Percentiles rank a stretch among this genome's conserved stretches.
Conservation (phyloP, 2,888 invertebrate species). For the Xanthorhoe spadicearia region DNA sequence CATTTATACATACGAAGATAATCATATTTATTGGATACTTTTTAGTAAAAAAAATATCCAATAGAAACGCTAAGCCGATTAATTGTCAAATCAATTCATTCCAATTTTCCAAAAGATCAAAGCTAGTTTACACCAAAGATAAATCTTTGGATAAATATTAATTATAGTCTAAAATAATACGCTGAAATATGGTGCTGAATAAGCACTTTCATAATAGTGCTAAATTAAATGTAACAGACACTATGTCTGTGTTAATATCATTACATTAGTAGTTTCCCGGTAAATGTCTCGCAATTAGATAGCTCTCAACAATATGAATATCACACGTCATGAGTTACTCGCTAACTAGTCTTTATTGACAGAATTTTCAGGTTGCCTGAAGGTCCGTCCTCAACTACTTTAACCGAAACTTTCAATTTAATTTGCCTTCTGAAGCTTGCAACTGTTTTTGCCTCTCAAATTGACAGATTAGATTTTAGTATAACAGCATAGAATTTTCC, state of each 20-base stretch:
- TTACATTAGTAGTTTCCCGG: conserved; percentile 23
- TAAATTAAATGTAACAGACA: conserved; percentile 22
- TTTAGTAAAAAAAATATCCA: not conserved
- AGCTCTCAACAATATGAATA: not conserved
- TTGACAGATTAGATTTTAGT: too few relatives aligned
- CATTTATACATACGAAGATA: too few relatives aligned
- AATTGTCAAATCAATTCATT: not conserved
- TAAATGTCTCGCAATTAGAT: not conserved
- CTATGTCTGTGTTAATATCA: conserved; percentile 22
- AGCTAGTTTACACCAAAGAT: too few relatives aligned
- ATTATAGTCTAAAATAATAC: not conserved
- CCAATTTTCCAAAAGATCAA: not conserved
- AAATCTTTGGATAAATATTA: not conserved
- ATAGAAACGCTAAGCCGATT: not conserved
- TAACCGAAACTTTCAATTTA: too few relatives aligned
- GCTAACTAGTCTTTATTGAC: too few relatives aligned
- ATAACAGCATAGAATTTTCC: too few relatives aligned
- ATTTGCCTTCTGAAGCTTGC: too few relatives aligned
- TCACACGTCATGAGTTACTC: too few relatives aligned
- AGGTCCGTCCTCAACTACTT: too few relatives aligned
- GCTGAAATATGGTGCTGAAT: not conserved
- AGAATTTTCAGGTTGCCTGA: too few relatives aligned
- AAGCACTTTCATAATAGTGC: conserved; percentile 7
- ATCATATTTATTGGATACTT: too few relatives aligned
- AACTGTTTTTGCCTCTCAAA: too few relatives aligned